Percentiles rank a stretch among this genome's conserved stretches.
Evolutionary conservation across 2,797 vertebrate genomes (phyloP).

Genomic region (Chelidonichthys spinosus): DNA sequence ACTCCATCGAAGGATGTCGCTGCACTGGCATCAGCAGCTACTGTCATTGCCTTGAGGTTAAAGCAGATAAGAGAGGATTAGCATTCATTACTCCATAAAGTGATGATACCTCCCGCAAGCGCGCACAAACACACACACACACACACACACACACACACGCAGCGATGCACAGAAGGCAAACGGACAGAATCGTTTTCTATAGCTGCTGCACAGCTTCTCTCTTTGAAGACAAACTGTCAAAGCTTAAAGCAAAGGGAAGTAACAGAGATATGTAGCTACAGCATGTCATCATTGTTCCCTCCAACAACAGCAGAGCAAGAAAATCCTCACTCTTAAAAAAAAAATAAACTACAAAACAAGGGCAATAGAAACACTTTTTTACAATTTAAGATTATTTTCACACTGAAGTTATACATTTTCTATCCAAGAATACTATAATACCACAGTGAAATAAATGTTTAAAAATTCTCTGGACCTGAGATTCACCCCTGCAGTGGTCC

Average conservation of each 20-base stretch:
- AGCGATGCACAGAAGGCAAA: not conserved
- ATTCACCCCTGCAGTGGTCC: conserved; percentile 1
- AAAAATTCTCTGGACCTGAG: not conserved
- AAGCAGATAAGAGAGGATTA: conserved; percentile 83
- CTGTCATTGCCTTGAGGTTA: conserved; percentile 77
- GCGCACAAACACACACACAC: conserved; percentile 20
- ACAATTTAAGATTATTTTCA: not conserved
- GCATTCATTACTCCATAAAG: conserved; percentile 78
- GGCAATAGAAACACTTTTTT: not conserved
- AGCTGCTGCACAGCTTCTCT: not conserved
- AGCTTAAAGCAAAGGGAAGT: conserved; percentile 34
- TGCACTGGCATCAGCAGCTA: conserved; percentile 61
- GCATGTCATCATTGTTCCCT: conserved; percentile 50
- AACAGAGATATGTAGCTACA: conserved; percentile 31
- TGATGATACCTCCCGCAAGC: conserved; percentile 59
- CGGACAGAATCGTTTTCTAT: conserved; percentile 5
- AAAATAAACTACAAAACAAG: not conserved
- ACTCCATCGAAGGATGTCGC: conserved; percentile 53
- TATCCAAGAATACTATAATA: conserved; percentile 9
- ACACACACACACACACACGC: conserved; percentile 21
- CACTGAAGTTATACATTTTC: conserved; percentile 9
- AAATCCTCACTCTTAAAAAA: conserved; percentile 19
- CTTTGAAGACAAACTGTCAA: conserved; percentile 34
- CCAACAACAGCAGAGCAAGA: conserved; percentile 39
- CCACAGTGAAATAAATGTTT: not conserved